Base-by-base conservation (phyloP, 2,797 vertebrate genomes). In the Pipistrellus nathusii region DNA sequence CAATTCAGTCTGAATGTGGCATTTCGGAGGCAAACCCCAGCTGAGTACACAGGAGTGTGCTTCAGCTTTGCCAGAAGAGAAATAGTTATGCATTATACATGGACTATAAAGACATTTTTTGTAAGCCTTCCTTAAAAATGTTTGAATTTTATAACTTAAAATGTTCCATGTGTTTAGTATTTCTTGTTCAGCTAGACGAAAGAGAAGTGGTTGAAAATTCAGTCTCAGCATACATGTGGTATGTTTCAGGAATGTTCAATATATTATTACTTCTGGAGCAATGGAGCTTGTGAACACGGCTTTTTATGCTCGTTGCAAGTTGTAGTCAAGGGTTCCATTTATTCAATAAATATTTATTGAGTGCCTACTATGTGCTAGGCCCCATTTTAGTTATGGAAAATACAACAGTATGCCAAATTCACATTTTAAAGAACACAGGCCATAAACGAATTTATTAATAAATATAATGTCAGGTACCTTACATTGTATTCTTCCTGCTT, bases 41-140 rank as follows among this genome's bases (percentile, higher is more conserved):
- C 96, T 96, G 93, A 92, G 94, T 68, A 93, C 85, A 90, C 75
- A 82, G 3, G n/a, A 93, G 83, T 38, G 21, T 77, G 84, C 72
- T 95, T 96, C 92, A 86, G 75, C 87, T 92, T 93, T 71, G 90
- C 90, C 92, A 96, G 85, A 83, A 93, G 91, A 96, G 93, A 96
- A 93, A 94, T 88, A 96, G 94, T 87, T 96, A 95, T 94, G 91
- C 90, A 97, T 97, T 96, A 95, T 96, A 90, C 96, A 96, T 95
- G 88, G 92, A 78, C 90, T 90, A 85, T 85, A 96, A 90, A 96
- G 94, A 92, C 88, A 62, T 90, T 94, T 94, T 94, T 94, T 90
- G 93, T 76, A 93, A 94, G 91, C 71, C 92, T 96, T 95, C 38
- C 92, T 97, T 94, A 92, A 88, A 95, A 93, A 95, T 84, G 92